Base-by-base conservation (phyloP, 2,797 vertebrate species). In the Remorina albescens region DNA sequence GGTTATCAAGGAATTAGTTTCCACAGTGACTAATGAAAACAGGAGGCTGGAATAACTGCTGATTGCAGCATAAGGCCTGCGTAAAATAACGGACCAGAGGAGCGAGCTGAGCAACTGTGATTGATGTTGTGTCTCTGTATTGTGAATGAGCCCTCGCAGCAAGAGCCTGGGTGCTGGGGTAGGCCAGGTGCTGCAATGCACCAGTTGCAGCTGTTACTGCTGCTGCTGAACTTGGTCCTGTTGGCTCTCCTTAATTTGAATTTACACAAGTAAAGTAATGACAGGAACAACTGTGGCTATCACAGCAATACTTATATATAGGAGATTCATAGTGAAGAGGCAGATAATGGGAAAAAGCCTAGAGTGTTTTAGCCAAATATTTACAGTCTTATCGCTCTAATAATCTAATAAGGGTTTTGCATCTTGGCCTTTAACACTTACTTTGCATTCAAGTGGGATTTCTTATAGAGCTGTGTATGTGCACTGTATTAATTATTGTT, bases 101-200 rank as follows among this genome's bases (percentile, higher is more conserved):
- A 83, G 74, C 60, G 30, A 73, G 78, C 67, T 80, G 75, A 89
- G 74, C 71, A 51, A 75, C 78, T 63, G 74, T 92, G 91, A 93
- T 86, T 86, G 90, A 93, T 94, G 89, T 82, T 74, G 85, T 73
- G 74, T 88, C 74, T 89, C 82, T 84, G 72, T 73, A 78, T 77
- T 91, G 36, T 85, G 85, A 92, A 88, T 73, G 90, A 93, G 91
- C 69, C 81, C 67, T 86, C 85, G 73, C 90, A 92, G 88, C 83
- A 84, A 87, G 91, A 84, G 74, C 65, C 63, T 46, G 71, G 67
- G 74, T 59, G 80, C 80, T 67, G 73, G 61, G 66, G 61, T 72
- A 21, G 74, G 65, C 83, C 90, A 91, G 91, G 89, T 93, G 90
- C 89, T 93, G 92, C 93, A 94, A 91, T 93, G 93, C 93, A 93